Base-by-base conservation (phyloP, 2,113 vertebrate species). In the Puntigrus tetrazona region DNA sequence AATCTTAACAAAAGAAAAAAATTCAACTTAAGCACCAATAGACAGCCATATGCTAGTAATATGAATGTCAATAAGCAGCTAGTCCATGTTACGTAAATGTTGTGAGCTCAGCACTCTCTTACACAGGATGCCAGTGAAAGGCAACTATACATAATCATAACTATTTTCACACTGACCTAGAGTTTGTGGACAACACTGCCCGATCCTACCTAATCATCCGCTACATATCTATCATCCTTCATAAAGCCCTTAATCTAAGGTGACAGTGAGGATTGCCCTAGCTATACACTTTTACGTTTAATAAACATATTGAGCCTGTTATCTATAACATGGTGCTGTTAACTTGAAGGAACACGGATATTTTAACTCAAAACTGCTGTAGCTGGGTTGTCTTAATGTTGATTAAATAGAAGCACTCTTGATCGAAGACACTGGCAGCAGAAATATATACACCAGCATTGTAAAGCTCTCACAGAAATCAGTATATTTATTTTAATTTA, bases 181-280 rank as follows among this genome's bases (percentile, higher is more conserved):
- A 50, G 52, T 4, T n/a, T n/a, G n/a, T 41, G 80, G 70, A 50
- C 65, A 82, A 31, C 75, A 78, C 47, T 20, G 78, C 72, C 55
- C 74, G 45, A 80, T 76, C 74, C 25, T 61, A 29, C 29, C 11
- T 84, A 73, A 45, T 52, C 57, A 25, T 27, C 25, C 27, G 45
- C n/a, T 84, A 79, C 69, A 80, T 87, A 89, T 84, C 89, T 89
- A 50, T 93, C 90, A 94, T 91, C 86, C 86, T 20, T 82, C 50
- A 81, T 75, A 61, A 80, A 79, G 45, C 81, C 86, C 47, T 88
- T 91, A 92, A 18, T 87, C 85, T 91, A 92, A 93, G 90, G 93
- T 94, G 92, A 93, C 90, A 90, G 86, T 90, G 87, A 45, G 34
- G 29, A 10, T 34, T 29, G 4, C 27, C 31, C 13, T 7, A 6